Percentiles rank a stretch among this genome's conserved stretches.
Evolutionary conservation across 2,113 vertebrate genomes (phyloP).

Genomic region (Coryphaenoides rupestris): DNA sequence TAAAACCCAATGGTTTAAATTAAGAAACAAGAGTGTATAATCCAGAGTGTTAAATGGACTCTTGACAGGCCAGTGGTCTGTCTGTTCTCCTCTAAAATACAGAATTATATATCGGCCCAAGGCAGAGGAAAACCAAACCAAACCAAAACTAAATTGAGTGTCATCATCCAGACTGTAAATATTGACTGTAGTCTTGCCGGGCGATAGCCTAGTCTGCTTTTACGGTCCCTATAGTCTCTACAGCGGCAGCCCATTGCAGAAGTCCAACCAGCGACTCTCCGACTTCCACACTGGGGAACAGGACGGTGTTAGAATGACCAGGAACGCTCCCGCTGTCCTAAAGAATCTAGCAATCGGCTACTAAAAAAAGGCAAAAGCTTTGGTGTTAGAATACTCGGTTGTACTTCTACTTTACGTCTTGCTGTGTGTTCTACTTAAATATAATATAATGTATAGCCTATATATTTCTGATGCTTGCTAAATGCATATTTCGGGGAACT

Average conservation of each 20-base stretch:
- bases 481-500: too few relatives aligned
- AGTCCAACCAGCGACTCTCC: constrained; percentile 10
- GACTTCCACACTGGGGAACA: constrained; percentile 15
- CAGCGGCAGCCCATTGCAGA: constrained; percentile 7
- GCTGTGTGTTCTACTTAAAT: too few relatives aligned
- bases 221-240: constrained; percentile 7
- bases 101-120: constrained; percentile 13
- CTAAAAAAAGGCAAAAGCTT: too few relatives aligned
- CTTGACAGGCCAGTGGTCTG: too few relatives aligned
- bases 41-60: constrained; percentile 30
- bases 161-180: constrained; percentile 22
- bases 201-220: constrained; percentile 11
- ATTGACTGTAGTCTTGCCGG: constrained; percentile 11
- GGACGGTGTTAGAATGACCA: background rate
- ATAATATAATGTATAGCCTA: too few relatives aligned
- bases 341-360: too few relatives aligned
- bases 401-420: background rate
- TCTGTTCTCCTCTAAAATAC: too few relatives aligned
- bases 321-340: background rate
- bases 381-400: too few relatives aligned
- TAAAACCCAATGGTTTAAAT: constrained; percentile 40
- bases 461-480: background rate
- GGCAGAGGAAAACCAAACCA: constrained; percentile 8
- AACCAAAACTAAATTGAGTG: too few relatives aligned
- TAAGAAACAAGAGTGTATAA: constrained; percentile 41